Base-by-base conservation (phyloP, 2,888 invertebrate genomes). In the Peribatodes rhomboidaria region DNA sequence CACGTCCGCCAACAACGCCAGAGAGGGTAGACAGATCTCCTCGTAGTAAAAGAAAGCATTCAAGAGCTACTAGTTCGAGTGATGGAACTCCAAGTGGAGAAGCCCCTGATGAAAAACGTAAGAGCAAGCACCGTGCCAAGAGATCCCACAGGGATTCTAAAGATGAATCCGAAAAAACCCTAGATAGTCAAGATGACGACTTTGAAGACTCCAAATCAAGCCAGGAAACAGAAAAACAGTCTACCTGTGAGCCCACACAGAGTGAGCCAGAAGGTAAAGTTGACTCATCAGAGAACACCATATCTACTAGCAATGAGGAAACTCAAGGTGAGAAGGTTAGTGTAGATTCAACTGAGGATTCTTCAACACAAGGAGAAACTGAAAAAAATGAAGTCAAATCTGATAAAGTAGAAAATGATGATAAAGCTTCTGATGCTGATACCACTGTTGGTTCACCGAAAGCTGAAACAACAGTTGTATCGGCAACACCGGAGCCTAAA, bases 1-100 rank as follows among this genome's bases (percentile, higher is more conserved):
- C 95, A 60, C 93, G 95, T 27, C 94, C 94, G 1, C 88, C 94
- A 0, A 90, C 93, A 11, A 94, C 94, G 10, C 94, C 94, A 0
- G 94, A 94, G 77, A 83, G 93, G 70, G 86, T 80, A 0, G 94
- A 94, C 64, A 90, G 92, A 69, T 94, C 94, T 8, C 94, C 94
- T 31, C 88, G 93, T 11, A 91, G 94, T 69, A 92, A 90, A 71
- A 89, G 93, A 73, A 94, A 94, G 82, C 90, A 89, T 76, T 88
- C 91, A 3, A 86, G 92, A 39, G 92, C 94, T 11, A 89, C 92
- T 9, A 93, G 93, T 74, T 92, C 93, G 8, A 92, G 92, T 67
- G 94, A 94, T 68, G 55, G 55, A n/a, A 89, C 89, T 47, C 82
- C 92, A 16, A 93, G 90, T 68, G 82, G 86, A 11, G 90, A 93